Base-by-base conservation (phyloP, 2,113 vertebrate species). In the Chinchilla lanigera region DNA sequence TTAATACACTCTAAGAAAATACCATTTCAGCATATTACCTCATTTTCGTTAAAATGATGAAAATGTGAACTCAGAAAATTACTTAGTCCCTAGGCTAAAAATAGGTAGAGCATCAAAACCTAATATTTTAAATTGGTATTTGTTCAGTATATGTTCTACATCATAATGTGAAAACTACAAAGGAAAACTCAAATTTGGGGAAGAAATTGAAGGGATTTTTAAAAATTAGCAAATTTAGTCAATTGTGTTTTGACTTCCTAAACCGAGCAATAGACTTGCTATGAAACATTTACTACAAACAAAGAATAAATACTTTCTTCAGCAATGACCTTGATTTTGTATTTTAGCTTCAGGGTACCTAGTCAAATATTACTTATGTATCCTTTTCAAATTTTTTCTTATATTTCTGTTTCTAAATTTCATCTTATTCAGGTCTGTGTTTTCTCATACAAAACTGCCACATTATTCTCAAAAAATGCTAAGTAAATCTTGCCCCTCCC, bases 1-100 rank as follows among this genome's bases (percentile, higher is more conserved):
- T 96, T 82, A 95, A 93, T 93, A 84, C 60, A 96, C 91, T 92
- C 87, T 96, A 92, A 83, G 89, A 96, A 97, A 97, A 95, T 90
- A 61, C 11, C n/a, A 92, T 95, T 97, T 90, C 41, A 92, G 47
- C 52, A 38, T 90, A 96, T 95, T 92, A 93, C 87, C 80, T 97
- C 95, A 95, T 97, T 96, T 96, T 97, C 94, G 97, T 97, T 97
- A 95, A 97, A 96, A 97, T 90, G 90, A 96, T 96, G 87, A 91
- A 97, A 97, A 91, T 81, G 90, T 96, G 94, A 96, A 86, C 94
- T 96, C 82, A 80, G 88, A 96, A 96, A 97, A 95, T 92, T 61
- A 93, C 60, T 92, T 97, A 96, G 96, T 96, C 96, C 93, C 92
- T 88, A 94, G 97, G 94, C 95, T 97, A 97, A 97, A 97, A 95